Conservation (phyloP, 1,140 invertebrate genomes). For the Trachymyrmex cornetzi region DNA sequence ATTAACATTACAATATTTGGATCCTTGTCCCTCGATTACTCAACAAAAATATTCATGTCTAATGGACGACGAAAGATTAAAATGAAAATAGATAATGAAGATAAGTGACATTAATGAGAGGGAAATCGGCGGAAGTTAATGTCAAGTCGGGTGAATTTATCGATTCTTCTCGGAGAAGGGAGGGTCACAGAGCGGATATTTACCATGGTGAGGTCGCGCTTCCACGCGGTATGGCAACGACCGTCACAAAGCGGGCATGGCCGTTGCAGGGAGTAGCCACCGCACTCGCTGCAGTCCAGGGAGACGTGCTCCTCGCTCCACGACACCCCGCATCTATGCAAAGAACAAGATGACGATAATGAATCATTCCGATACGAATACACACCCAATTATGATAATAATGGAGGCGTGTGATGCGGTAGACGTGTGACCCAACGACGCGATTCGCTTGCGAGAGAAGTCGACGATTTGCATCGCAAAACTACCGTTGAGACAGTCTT, state of each 20-base stretch:
- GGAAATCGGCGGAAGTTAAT: neutral
- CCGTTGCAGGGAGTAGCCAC: constrained; percentile 92
- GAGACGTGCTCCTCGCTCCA: constrained; percentile 94
- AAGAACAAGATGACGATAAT: constrained; percentile 9
- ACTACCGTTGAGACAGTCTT: neutral
- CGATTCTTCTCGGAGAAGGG: neutral
- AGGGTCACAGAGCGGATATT: constrained; percentile 74
- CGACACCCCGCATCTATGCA: constrained; percentile 91
- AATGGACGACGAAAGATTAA: neutral
- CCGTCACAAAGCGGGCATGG: constrained; percentile 93
- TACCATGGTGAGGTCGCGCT: constrained; percentile 92
- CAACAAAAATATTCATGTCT: neutral
- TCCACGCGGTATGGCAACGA: constrained; percentile 91
- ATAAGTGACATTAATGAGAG: neutral
- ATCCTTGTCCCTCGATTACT: neutral
- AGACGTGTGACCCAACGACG: neutral
- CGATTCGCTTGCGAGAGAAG: neutral
- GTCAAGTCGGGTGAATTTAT: neutral
- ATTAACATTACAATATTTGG: neutral
- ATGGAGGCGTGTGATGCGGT: neutral
- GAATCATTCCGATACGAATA: neutral
- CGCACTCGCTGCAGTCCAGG: constrained; percentile 93
- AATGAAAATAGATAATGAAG: neutral
- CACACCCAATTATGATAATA: neutral
- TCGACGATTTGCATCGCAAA: neutral